phyloP scores from a whole-genome alignment of 2,888 invertebrate genomes.

The Agrenia bidenticulata region DNA sequence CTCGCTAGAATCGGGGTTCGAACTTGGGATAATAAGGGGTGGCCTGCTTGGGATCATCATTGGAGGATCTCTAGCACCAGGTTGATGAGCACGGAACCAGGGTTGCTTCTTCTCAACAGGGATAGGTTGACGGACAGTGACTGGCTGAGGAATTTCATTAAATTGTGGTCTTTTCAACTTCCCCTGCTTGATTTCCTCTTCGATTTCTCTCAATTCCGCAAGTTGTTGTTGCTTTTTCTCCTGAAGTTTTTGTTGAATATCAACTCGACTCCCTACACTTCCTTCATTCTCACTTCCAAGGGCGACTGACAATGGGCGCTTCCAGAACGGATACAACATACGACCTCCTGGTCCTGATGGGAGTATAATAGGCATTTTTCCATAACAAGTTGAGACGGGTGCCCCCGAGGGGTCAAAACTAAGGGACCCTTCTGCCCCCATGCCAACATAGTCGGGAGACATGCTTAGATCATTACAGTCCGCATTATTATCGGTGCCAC shows the following conservation, averaged over 20 bases:
- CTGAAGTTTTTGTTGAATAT: slow-evolving; percentile 81
- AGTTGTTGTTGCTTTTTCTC: slow-evolving; percentile 86
- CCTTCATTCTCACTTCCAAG: slow-evolving; percentile 74
- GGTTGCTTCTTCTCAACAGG: slow-evolving; percentile 70
- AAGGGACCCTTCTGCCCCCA: background rate
- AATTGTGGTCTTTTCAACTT: slow-evolving; percentile 60
- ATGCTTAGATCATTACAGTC: background rate
- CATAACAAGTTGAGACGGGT: background rate
- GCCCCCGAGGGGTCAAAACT: background rate
- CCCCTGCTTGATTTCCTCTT: slow-evolving; percentile 83
- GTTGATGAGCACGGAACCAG: slow-evolving; percentile 59
- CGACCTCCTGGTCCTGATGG: slow-evolving; percentile 40
- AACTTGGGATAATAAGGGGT: slow-evolving; percentile 43
- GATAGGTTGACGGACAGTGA: slow-evolving; percentile 65
- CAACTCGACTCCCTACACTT: slow-evolving; percentile 72
- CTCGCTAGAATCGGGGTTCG: slow-evolving; percentile 15
- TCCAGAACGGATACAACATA: slow-evolving; percentile 55
- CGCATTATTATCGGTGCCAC: background rate
- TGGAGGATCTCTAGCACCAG: slow-evolving; percentile 17
- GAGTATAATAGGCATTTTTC: background rate
- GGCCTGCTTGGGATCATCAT: slow-evolving; percentile 35
- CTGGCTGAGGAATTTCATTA: slow-evolving; percentile 54
- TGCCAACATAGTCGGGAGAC: background rate
- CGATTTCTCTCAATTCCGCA: slow-evolving; percentile 76
- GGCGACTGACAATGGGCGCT: slow-evolving; percentile 52